Conservation (phyloP, 1,140 invertebrate genomes). For the Dolichoris vasculosae region DNA sequence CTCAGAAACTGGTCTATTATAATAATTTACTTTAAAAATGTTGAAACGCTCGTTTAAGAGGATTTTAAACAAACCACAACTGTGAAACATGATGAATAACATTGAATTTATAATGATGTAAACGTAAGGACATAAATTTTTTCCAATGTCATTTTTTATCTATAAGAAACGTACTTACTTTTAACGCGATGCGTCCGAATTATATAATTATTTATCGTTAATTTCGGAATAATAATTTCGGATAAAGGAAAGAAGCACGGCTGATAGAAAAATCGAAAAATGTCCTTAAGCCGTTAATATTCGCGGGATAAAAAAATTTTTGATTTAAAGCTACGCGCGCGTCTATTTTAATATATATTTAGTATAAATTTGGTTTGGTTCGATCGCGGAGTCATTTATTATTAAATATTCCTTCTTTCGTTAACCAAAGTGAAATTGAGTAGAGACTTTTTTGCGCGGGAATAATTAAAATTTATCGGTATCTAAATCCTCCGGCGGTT, state of each 20-base stretch:
- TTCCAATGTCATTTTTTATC: neutral
- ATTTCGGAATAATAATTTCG: neutral
- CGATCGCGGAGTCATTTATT: neutral
- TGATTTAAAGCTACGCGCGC: too few species aligned
- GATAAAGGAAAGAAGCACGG: neutral
- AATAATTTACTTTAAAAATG: neutral
- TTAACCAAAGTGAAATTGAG: neutral
- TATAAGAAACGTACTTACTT: neutral
- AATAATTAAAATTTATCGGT: neutral
- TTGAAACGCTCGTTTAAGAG: neutral
- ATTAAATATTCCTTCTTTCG: neutral
- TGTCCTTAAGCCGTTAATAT: too few species aligned
- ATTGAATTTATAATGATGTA: neutral
- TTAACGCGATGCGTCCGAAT: neutral
- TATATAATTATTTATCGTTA: neutral
- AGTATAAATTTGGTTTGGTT: neutral
- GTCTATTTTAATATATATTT: neutral
- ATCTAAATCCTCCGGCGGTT: neutral
- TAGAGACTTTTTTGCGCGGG: neutral
- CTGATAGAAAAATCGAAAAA: neutral
- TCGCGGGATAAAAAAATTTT: too few species aligned
- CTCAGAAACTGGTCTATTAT: neutral
- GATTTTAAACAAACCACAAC: neutral
- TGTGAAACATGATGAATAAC: neutral
- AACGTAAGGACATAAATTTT: conserved; percentile 11